Base-by-base conservation (phyloP, 2,797 vertebrate species). In the Silurus lanzhouensis region DNA sequence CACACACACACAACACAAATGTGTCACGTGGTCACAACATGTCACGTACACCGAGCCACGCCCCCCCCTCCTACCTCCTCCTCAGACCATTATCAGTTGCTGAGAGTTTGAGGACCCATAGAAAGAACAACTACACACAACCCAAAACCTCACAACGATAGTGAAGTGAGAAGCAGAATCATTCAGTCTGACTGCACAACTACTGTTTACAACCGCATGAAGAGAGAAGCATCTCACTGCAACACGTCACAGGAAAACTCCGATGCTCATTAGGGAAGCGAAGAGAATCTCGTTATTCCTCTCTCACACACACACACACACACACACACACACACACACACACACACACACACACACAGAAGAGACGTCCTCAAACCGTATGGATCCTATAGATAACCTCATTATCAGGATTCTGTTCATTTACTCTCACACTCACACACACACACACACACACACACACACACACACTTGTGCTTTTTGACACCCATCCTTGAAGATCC, bases 371-470 rank as follows among this genome's bases (percentile, higher is more conserved):
- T 7, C 1, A 22, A 15, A 27, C 57, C 55, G 38, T 44, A 60
- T 78, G 75, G 27, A 60, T 60, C 27, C 27, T 38, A 60, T 44
- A 78, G 75, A 78, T 78, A 78, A 61, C 75, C 75, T 78, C 57
- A 78, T 78, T 60, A 78, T 77, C 74, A 77, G 75, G 27, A 19
- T 57, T 76, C 57, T 31, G 57, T 60, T 20, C 55, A 58, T 77
- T 55, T 76, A 58, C 75, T 5, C 74, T 19, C 52, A 5, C 7
- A 15, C 75, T 38, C 55, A 77, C 75, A 60, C 71, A 52, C 46
- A 72, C 70, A 72, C 68, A 19, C 12, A 1, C 13, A 66, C 25
- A 67, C n/a, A 31, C 31, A 31, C 31, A 31, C 31, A 31, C 31
- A 31, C 2, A 31, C 31, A 31, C 31, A 31, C 31, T 31, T 31